These are phyloP conservation scores for Bombyx huttoni DNA, from an alignment of 2,888 invertebrate genomes.

Conservation along the genomic window DNA sequence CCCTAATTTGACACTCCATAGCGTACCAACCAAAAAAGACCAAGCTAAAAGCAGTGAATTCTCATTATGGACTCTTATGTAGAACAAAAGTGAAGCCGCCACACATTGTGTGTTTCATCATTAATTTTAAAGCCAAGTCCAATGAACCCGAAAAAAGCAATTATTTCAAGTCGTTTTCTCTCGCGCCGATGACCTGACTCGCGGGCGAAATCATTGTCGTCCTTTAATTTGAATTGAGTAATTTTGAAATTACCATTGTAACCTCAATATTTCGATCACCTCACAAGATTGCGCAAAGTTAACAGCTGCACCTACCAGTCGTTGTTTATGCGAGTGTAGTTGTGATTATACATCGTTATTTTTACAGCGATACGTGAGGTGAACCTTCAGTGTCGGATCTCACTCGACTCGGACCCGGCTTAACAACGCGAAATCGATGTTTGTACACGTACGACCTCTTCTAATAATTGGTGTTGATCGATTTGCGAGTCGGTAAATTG, in stretches of 20 bases:
- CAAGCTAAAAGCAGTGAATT: too few species aligned
- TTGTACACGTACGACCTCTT: slow-evolving; percentile 70
- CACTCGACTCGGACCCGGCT: slow-evolving; percentile 51
- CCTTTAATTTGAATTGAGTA: background rate
- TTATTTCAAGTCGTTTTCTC: background rate
- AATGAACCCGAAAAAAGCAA: background rate
- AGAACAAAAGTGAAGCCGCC: background rate
- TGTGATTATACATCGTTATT: slow-evolving; percentile 57
- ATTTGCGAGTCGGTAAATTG: slow-evolving; percentile 60
- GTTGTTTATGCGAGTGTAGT: slow-evolving; percentile 13
- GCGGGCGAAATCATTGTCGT: background rate
- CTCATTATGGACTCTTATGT: background rate
- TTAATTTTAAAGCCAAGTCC: background rate
- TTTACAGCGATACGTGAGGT: slow-evolving; percentile 57
- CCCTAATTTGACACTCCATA: too few species aligned
- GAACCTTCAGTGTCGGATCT: slow-evolving; percentile 46
- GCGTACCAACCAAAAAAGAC: too few species aligned
- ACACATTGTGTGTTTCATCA: background rate
- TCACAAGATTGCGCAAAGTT: background rate
- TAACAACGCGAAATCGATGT: slow-evolving; percentile 69
- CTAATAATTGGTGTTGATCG: slow-evolving; percentile 67
- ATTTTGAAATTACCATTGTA: background rate
- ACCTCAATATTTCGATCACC: background rate
- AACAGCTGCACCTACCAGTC: background rate
- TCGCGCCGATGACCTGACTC: background rate